Conservation (phyloP, 2,113 vertebrate genomes). For the Sorex araneus region DNA sequence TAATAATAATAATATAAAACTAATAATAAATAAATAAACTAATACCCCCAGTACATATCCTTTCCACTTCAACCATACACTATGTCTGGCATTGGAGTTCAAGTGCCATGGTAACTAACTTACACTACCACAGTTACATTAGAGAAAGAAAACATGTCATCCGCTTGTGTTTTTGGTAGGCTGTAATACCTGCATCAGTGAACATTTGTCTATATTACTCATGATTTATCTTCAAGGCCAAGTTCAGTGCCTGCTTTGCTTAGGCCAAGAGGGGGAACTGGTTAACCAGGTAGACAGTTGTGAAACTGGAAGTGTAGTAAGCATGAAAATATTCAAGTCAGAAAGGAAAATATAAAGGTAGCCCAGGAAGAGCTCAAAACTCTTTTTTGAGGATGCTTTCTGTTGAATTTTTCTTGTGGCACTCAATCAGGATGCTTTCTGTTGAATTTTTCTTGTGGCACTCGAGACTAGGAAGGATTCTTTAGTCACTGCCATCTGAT, state of each 20-base stretch:
- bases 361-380: not conserved
- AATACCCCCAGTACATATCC: too few relatives aligned
- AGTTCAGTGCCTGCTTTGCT: not conserved
- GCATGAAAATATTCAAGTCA: not conserved
- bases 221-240: too few relatives aligned
- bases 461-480: not conserved
- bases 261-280: not conserved
- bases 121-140: not conserved
- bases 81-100: not conserved
- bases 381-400: not conserved
- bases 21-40: too few relatives aligned
- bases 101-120: not conserved
- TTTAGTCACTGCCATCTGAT: not conserved
- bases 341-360: not conserved
- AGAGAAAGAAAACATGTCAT: not conserved
- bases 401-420: not conserved
- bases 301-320: not conserved
- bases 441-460: not conserved
- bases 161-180: not conserved
- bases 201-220: not conserved
- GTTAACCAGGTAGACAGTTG: fast-evolving
- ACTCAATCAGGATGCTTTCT: not conserved
- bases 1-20: too few relatives aligned
- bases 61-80: too few relatives aligned
- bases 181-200: not conserved